Conservation (phyloP, 2,888 invertebrate species). For the Oasisia sp. region DNA sequence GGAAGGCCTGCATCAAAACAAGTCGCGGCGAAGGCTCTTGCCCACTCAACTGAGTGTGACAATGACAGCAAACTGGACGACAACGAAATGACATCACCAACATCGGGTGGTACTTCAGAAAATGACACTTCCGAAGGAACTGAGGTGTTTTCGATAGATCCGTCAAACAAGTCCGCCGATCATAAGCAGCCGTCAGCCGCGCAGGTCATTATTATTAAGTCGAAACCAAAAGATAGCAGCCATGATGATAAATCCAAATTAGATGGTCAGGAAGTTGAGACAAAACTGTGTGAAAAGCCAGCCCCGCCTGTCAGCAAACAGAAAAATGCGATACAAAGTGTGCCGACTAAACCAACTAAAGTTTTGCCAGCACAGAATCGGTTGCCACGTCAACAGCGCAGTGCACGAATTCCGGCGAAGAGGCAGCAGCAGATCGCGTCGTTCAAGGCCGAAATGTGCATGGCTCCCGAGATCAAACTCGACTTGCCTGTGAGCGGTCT, state of each 20-base stretch:
- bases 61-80: background rate
- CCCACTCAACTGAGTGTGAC: background rate
- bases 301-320: background rate
- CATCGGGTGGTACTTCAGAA: background rate
- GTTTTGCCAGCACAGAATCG: background rate
- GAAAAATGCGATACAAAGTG: background rate
- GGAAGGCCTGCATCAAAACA: background rate
- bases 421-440: background rate
- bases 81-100: background rate
- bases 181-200: background rate
- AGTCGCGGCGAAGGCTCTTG: background rate
- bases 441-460: background rate
- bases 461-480: background rate
- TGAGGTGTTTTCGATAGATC: constrained; percentile 3
- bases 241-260: background rate
- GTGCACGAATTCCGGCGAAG: background rate
- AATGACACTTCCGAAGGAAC: background rate
- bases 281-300: background rate
- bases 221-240: background rate
- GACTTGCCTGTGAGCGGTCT: constrained; percentile 18
- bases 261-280: background rate
- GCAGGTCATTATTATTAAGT: background rate
- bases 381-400: constrained; percentile 13
- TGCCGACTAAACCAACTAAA: background rate
- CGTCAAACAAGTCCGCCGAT: background rate